Percentiles rank a stretch among this genome's conserved stretches.
These are phyloP conservation scores for Ancistrus triradiatus DNA, from an alignment of 2,113 vertebrate genomes.

Conservation along the genomic window DNA sequence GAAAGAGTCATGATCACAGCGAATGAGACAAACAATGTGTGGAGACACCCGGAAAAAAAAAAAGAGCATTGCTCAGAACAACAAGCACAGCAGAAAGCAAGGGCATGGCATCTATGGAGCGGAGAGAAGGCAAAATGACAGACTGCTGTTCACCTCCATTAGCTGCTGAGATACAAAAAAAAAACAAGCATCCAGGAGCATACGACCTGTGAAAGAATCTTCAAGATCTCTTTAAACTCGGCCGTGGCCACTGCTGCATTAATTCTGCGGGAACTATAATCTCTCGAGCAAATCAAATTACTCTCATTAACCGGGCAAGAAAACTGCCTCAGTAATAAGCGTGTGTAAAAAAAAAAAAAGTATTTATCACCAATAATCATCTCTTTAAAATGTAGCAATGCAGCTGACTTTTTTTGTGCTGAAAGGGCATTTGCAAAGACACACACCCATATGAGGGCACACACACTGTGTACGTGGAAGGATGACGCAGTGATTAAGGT, in stretches of 20 bases:
- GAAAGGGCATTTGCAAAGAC: slow-evolving; percentile 54
- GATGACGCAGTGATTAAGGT: slow-evolving; percentile 73
- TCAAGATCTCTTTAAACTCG: slow-evolving; percentile 98
- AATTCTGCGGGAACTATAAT: slow-evolving; percentile 98
- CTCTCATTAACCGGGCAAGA: slow-evolving; percentile 97
- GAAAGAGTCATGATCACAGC: slow-evolving; percentile 27
- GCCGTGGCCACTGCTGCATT: slow-evolving; percentile 96
- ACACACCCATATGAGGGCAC: slow-evolving; percentile 3
- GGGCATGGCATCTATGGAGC: slow-evolving; percentile 89
- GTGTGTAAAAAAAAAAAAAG: slow-evolving; percentile 71
- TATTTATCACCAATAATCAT: slow-evolving; percentile 99
- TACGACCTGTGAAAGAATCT: slow-evolving; percentile 99
- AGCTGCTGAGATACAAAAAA: slow-evolving; percentile 83
- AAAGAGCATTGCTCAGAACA: slow-evolving; percentile 71
- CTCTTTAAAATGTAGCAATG: slow-evolving; percentile 69
- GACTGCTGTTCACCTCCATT: slow-evolving; percentile 99
- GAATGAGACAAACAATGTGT: slow-evolving; percentile 51
- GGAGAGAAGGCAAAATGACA: slow-evolving; percentile 79
- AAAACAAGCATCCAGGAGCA: slow-evolving; percentile 79
- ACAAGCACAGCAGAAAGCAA: slow-evolving; percentile 89
- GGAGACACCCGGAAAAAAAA: slow-evolving; percentile 43
- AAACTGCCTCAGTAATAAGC: slow-evolving; percentile 99
- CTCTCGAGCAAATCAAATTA: slow-evolving; percentile 99
- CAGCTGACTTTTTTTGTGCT: slow-evolving; percentile 68
- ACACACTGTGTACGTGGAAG: slow-evolving; percentile 63